Percentiles rank a stretch among this genome's conserved stretches.
phyloP scores from a whole-genome alignment of 2,113 vertebrate species.

The Galemys pyrenaicus region DNA sequence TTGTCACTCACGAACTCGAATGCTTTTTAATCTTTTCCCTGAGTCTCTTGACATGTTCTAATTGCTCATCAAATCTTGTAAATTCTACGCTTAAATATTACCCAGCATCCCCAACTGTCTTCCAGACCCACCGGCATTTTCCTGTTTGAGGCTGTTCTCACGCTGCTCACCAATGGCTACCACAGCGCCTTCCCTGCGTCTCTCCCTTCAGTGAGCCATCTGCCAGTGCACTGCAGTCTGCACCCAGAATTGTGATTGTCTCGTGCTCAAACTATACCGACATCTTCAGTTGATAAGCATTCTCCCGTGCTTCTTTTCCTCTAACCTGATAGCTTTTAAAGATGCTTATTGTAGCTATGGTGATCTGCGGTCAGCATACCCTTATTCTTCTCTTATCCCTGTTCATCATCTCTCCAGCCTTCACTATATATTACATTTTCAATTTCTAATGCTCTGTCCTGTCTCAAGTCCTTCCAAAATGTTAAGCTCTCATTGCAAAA shows the following conservation, averaged over 20 bases:
- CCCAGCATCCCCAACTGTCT: too few relatives aligned
- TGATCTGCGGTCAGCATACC: not conserved
- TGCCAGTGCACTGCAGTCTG: not conserved
- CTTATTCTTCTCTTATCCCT: not conserved
- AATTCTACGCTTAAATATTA: not conserved
- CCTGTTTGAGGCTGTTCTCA: not conserved
- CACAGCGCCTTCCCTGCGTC: not conserved
- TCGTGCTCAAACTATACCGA: not conserved
- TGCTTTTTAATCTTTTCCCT: not conserved
- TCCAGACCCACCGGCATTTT: not conserved
- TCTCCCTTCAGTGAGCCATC: not conserved
- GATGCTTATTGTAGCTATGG: not conserved
- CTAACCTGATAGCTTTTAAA: not conserved
- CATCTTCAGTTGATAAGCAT: not conserved
- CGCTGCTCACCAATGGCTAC: not conserved
- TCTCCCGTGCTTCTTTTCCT: not conserved
- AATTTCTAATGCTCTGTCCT: not conserved
- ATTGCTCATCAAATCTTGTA: not conserved
- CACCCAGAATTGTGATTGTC: not conserved
- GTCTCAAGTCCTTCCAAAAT: not conserved
- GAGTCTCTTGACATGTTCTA: too few relatives aligned
- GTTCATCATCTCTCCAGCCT: fast-evolving
- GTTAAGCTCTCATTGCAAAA: not conserved
- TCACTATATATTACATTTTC: not conserved
- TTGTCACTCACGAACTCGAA: not conserved